Percentiles rank a stretch among this genome's conserved stretches.
Evolutionary conservation across 1,140 invertebrate species (phyloP).

Genomic region (Drosophila subobscura): DNA sequence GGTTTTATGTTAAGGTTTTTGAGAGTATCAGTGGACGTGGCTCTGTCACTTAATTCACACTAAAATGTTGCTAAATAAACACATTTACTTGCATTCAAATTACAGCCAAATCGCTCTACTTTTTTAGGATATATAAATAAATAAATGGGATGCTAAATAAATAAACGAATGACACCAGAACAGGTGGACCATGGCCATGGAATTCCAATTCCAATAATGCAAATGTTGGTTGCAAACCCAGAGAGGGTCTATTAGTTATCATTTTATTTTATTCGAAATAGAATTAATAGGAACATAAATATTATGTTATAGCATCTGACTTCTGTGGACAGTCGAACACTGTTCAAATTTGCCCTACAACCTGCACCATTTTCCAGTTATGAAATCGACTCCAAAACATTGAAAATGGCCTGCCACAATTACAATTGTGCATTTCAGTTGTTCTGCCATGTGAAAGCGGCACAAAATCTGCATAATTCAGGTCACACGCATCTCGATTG

Average conservation of each 20-base stretch:
- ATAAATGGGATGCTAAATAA: conserved; percentile 26
- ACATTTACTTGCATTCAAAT: conserved; percentile 20
- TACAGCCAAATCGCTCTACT: conserved; percentile 5
- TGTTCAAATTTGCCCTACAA: too few species aligned
- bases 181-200: conserved; percentile 22
- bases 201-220: neutral
- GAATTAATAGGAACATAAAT: too few species aligned
- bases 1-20: too few species aligned
- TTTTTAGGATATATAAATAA: neutral
- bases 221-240: neutral
- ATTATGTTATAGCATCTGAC: too few species aligned
- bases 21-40: too few species aligned
- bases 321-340: too few species aligned
- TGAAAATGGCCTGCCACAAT: conserved; percentile 7
- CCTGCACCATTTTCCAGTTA: neutral
- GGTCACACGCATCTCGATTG: conserved; percentile 41
- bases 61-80: conserved; percentile 37
- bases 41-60: conserved; percentile 5
- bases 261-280: too few species aligned
- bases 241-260: neutral
- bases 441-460: conserved; percentile 1
- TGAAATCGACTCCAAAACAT: neutral
- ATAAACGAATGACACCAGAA: conserved; percentile 34
- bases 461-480: conserved; percentile 28
- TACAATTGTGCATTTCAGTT: conserved; percentile 11